phyloP scores from a whole-genome alignment of 1,140 invertebrate species.

The Brachystomella parvula region DNA sequence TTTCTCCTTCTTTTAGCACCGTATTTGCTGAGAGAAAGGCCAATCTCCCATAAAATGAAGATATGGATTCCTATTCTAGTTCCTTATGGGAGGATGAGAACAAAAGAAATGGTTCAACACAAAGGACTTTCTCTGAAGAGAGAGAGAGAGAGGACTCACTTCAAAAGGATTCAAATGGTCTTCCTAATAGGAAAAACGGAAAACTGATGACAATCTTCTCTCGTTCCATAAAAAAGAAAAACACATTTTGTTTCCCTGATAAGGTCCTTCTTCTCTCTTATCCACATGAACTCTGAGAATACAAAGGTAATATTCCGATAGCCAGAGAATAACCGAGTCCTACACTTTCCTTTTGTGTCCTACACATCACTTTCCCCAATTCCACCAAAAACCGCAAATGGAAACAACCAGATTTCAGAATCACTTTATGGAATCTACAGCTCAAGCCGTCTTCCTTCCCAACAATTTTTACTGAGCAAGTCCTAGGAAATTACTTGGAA shows the following conservation, averaged over 20 bases:
- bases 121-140: background rate
- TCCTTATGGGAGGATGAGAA: background rate
- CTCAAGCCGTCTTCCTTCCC: too few relatives aligned
- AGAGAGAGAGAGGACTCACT: background rate
- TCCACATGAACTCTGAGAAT: background rate
- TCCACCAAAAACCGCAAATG: background rate
- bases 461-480: too few relatives aligned
- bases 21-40: background rate
- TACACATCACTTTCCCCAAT: too few relatives aligned
- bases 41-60: conserved; percentile 1
- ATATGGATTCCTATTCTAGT: background rate
- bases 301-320: background rate
- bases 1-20: background rate
- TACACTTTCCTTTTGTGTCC: conserved; percentile 1
- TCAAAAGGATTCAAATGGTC: too few relatives aligned
- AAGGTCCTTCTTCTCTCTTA: background rate
- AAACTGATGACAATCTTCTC: conserved; percentile 9
- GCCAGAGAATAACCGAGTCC: too few relatives aligned
- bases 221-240: conserved; percentile 10
- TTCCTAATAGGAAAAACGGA: conserved; percentile 10
- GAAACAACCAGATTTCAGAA: too few relatives aligned
- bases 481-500: too few relatives aligned
- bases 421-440: too few relatives aligned
- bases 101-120: background rate
- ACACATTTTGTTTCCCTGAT: conserved; percentile 10